Conservation (phyloP, 1,140 invertebrate species). For the Pseudomyrmex sp. region DNA sequence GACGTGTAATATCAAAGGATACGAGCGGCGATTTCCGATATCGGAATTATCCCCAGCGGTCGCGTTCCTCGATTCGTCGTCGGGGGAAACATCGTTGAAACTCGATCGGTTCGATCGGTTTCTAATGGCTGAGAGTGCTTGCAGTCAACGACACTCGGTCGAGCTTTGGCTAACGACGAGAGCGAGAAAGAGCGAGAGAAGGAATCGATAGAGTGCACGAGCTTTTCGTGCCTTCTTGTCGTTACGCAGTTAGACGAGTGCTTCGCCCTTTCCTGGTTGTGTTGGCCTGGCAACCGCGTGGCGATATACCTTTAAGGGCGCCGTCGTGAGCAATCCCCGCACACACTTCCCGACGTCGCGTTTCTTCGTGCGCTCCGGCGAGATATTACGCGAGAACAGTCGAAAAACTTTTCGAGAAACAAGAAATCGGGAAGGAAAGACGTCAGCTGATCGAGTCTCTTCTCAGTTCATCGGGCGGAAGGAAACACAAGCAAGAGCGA, state of each 20-base stretch:
- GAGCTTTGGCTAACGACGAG: constrained; percentile 20
- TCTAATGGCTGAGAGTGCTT: not conserved
- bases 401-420: not conserved
- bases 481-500: no score
- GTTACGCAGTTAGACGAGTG: constrained; percentile 58
- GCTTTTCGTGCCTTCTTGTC: constrained; percentile 46
- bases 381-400: not conserved
- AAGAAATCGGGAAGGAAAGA: not conserved
- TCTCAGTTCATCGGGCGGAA: not conserved
- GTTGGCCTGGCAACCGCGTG: constrained; percentile 72
- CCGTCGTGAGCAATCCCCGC: constrained; percentile 15
- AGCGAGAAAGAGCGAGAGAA: not conserved
- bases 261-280: constrained; percentile 68
- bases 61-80: no score
- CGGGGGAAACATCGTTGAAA: no score
- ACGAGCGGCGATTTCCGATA: no score
- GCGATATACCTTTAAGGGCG: constrained; percentile 65
- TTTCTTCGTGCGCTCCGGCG: not conserved
- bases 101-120: constrained; percentile 2
- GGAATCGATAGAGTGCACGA: constrained; percentile 54
- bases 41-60: no score
- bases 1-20: no score
- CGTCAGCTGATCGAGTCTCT: constrained; percentile 16
- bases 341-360: constrained; percentile 13
- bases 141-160: not conserved